Base-by-base conservation (phyloP, 2,113 vertebrate species). In the Paraplagusia blochii region DNA sequence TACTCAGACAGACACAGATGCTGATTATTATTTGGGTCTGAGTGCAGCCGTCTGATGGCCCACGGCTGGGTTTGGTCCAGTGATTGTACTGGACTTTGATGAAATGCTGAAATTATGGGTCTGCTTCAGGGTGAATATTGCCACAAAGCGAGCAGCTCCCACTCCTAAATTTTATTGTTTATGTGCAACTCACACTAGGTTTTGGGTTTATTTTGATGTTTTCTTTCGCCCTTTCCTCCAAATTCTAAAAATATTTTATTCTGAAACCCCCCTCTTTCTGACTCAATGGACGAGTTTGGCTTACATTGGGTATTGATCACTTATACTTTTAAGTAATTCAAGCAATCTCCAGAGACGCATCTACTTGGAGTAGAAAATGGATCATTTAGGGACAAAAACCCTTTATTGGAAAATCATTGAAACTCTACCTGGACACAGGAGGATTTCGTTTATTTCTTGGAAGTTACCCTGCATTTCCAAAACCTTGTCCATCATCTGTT, bases 11-110 rank as follows among this genome's bases (percentile, higher is more conserved):
- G 45, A 40, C 44, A 29, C 45, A 11, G 33, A 18, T 13, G 7
- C 14, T 43, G 39, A 51, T 61, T 44, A 61, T 42, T 38, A 36
- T 53, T 62, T 45, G 11, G 15, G 42, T 16, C 35, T 49, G 13
- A 13, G 45, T 19, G 39, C 45, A 14, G 45, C 9, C 8, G 35
- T 55, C 53, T 6, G 53, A 34, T 6, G 22, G 40, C 15, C 19
- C 40, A 15, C 5, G n/a, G 40, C 54, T 18, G n/a, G 3, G 40
- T 8, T 15, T 22, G 40, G 19, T 55, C 40, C 39, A 44, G 5
- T 12, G 52, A 40, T 44, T 16, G 53, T 22, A 15, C 39, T 8
- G 40, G 39, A 44, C 53, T 18, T 53, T 55, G 53, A 55, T 29
- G 33, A 29, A 55, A 54, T 11, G 40, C 19, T 40, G 39, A 55